Evolutionary conservation across 2,888 invertebrate genomes (phyloP), one percentile per base, ranked within the genome.

Genomic region (Ichneumon xanthorius): DNA sequence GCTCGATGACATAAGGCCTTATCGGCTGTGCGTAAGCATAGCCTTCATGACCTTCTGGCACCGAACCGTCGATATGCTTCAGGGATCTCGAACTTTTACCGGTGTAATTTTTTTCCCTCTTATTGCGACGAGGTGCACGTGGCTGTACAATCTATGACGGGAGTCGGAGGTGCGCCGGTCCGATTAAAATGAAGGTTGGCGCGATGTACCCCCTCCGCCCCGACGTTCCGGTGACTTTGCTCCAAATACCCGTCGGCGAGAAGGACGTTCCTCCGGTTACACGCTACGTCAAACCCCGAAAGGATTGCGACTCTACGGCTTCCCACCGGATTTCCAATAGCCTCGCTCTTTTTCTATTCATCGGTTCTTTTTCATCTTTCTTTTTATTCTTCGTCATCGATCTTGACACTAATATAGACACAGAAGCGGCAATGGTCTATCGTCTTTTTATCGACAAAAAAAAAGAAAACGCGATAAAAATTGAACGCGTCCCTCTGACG

Each of bases 281-380:
- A 76, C 76, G 75, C 40, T 65, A 76, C 50, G 76, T 67, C 76
- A 50, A 76, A 53, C 26, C 53, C 33, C 65, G 16, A 76, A 65
- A 67, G 76, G 50, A 16, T 76, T 67, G 53, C 67, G 37, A 75
- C 67, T 67, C 48, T 76, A 76, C 37, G 65, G 65, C 76, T 67
- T 76, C 65, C 65, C 67, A 50, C 26, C 40, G 53, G 67, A 67
- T 33, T 76, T 45, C 45, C 76, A 37, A 53, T 53, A 67, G 26
- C 22, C 26, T 76, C 37, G 76, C 40, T 33, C 65, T 30, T 22
- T 45, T 40, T 65, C 33, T 37, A 14, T 40, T 4, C 50, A 22
- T 16, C 76, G 4, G 19, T 48, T 75, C 48, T 75, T 63, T 73
- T 58, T 58, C 48, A 7, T 16, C 11, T 14, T 30, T 63, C 48